phyloP scores from a whole-genome alignment of 2,113 vertebrate species.

The Plestiodon gilberti region DNA sequence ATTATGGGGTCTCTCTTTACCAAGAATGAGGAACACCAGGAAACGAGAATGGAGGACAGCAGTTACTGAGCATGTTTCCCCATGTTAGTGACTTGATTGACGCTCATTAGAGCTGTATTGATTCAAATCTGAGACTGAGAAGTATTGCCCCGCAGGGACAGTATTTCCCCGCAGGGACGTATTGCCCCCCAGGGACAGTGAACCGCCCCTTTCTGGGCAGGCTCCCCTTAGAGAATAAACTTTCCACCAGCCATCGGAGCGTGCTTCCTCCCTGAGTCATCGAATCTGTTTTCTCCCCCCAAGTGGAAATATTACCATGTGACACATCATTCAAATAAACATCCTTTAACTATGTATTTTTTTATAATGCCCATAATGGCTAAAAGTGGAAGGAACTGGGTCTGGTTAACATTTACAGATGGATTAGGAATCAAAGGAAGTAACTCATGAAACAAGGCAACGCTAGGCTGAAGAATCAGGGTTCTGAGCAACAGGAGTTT shows the following conservation, averaged over 20 bases:
- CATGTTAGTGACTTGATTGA: not conserved
- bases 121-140: not conserved
- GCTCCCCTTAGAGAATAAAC: not conserved
- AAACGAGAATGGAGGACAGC: too few species aligned
- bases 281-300: not conserved
- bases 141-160: not conserved
- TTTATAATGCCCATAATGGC: not conserved
- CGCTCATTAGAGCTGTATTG: not conserved
- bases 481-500: not conserved
- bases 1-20: too few species aligned
- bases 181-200: not conserved
- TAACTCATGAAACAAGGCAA: not conserved
- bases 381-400: not conserved
- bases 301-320: not conserved
- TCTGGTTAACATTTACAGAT: not conserved
- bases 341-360: not conserved
- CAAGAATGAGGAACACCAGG: too few species aligned
- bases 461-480: not conserved
- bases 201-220: not conserved
- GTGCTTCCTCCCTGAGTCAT: conserved; percentile 8
- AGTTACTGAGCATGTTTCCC: not conserved
- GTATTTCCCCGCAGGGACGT: not conserved
- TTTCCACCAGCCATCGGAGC: not conserved
- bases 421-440: not conserved
- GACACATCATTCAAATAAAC: not conserved